Conservation (phyloP, 2,797 vertebrate genomes). For the Mionectes olivaceus region DNA sequence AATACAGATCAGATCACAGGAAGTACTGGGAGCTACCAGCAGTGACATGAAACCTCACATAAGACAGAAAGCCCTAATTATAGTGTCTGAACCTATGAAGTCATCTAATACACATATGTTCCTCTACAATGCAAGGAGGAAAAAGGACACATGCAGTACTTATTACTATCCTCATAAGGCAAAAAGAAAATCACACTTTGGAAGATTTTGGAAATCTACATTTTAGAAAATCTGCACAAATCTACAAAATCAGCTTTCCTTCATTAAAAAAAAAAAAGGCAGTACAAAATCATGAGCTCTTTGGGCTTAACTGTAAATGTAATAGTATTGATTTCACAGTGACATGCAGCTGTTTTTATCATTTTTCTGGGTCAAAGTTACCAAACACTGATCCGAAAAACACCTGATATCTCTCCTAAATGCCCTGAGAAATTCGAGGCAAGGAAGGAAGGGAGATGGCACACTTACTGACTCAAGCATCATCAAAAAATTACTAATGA, state of each 20-base stretch:
- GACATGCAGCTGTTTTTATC: background rate
- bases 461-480: background rate
- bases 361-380: background rate
- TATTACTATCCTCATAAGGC: background rate
- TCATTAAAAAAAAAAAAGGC: background rate
- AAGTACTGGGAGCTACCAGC: background rate
- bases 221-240: background rate
- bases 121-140: background rate
- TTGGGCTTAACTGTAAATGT: background rate
- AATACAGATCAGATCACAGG: background rate
- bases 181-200: background rate
- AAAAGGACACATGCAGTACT: background rate
- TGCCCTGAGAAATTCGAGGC: background rate
- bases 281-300: background rate
- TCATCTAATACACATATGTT: conserved; percentile 49
- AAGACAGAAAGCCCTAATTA: conserved; percentile 52
- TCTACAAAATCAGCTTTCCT: background rate
- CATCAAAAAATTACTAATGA: background rate
- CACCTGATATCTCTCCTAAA: background rate
- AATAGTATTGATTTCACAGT: background rate
- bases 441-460: background rate
- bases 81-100: conserved; percentile 56
- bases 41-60: background rate
- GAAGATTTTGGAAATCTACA: background rate
- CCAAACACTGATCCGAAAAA: background rate